phyloP scores from a whole-genome alignment of 2,113 vertebrate genomes.

The Zapus hudsonius region DNA sequence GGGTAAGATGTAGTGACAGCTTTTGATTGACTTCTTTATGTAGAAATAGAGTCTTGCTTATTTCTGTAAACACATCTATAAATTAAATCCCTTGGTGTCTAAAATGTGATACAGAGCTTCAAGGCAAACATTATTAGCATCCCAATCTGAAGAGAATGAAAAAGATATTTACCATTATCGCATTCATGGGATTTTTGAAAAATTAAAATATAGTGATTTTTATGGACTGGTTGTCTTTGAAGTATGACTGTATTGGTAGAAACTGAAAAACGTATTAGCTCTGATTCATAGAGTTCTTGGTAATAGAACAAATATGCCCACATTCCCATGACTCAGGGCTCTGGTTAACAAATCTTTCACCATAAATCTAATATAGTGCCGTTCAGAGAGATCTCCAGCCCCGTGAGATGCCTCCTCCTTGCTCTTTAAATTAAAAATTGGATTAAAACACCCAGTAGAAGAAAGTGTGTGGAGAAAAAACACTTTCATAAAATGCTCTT shows the following conservation, averaged over 20 bases:
- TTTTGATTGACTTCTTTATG: slow-evolving; percentile 61
- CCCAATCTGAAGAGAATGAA: slow-evolving; percentile 38
- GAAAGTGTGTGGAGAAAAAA: background rate
- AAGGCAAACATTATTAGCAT: slow-evolving; percentile 38
- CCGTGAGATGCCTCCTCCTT: background rate
- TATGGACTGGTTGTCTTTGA: background rate
- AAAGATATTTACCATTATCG: slow-evolving; percentile 49
- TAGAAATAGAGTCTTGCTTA: slow-evolving; percentile 21
- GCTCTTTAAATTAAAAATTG: slow-evolving; percentile 56
- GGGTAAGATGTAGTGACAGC: background rate
- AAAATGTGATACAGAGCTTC: slow-evolving; percentile 41
- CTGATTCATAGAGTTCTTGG: slow-evolving; percentile 51
- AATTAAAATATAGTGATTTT: slow-evolving; percentile 18
- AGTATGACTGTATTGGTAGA: slow-evolving; percentile 19
- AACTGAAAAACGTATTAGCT: slow-evolving; percentile 46
- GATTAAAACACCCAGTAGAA: slow-evolving; percentile 40
- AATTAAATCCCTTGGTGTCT: slow-evolving; percentile 19
- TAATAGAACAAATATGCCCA: slow-evolving; percentile 41
- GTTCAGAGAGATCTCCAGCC: background rate
- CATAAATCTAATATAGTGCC: slow-evolving; percentile 14
- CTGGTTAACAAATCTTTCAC: slow-evolving; percentile 49
- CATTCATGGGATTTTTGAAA: slow-evolving; percentile 26
- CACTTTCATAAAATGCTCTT: slow-evolving; percentile 17
- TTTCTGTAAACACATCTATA: slow-evolving; percentile 34
- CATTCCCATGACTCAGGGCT: background rate